Evolutionary conservation across 1,140 invertebrate genomes (phyloP).

Genomic region (Drosophila tsacasi): DNA sequence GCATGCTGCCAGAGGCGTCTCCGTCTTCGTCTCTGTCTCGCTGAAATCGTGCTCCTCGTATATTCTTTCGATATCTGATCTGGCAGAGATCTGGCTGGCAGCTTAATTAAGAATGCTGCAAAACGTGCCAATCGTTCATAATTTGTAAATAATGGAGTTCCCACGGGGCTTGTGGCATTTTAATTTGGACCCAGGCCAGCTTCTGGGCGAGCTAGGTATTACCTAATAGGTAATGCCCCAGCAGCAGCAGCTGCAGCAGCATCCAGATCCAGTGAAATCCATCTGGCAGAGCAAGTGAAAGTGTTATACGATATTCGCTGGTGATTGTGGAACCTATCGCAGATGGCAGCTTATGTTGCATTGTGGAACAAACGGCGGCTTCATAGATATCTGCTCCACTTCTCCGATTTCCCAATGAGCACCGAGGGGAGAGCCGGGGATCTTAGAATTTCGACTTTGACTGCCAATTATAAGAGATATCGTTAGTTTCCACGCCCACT

Average conservation of each 20-base stretch:
- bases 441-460: constrained; percentile 21
- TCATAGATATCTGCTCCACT: constrained; percentile 4
- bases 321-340: constrained; percentile 52
- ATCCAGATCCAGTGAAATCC: constrained; percentile 6
- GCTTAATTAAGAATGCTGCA: constrained; percentile 71
- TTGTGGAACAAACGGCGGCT: constrained; percentile 30
- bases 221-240: constrained; percentile 15
- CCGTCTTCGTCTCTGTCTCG: not conserved
- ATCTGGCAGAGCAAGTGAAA: constrained; percentile 41
- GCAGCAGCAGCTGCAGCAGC: not conserved
- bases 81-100: constrained; percentile 49
- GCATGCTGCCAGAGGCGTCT: not conserved
- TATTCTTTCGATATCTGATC: constrained; percentile 64
- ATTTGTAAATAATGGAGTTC: constrained; percentile 51
- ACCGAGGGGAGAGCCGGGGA: not conserved
- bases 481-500: constrained; percentile 74
- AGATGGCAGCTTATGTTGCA: constrained; percentile 19
- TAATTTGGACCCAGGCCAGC: constrained; percentile 32
- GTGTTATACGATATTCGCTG: constrained; percentile 35
- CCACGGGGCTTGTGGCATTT: constrained; percentile 73
- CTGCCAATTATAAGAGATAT: constrained; percentile 40
- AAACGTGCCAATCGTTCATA: constrained; percentile 59
- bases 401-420: constrained; percentile 18
- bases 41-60: constrained; percentile 59
- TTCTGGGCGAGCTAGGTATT: constrained; percentile 23